Base-by-base conservation (phyloP, 2,113 vertebrate genomes). In the Gasterosteus aculeatus region DNA sequence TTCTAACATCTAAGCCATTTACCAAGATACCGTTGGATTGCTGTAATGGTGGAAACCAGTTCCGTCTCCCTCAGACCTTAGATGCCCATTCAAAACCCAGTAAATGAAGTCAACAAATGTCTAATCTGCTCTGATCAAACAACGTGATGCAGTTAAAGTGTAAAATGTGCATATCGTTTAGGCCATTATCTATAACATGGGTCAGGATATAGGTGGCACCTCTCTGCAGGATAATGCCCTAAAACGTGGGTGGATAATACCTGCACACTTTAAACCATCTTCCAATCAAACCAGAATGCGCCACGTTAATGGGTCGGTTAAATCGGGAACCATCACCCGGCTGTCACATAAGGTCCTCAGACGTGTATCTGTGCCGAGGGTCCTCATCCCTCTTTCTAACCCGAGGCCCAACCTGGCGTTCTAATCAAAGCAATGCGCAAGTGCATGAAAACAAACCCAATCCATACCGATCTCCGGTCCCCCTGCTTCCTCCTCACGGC, bases 401-500 rank as follows among this genome's bases (percentile, higher is more conserved):
- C 22, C 18, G 11, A 35, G n/a, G 47, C 14, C 41, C 9, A 65
- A 41, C 4, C 16, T 38, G 18, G 18, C 19, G 35, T 38, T 38
- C n/a, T 8, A 47, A 26, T 49, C 33, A 41, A 35, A 57, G n/a
- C 11, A 46, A 38, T 3, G 15, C 60, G 42, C 5, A 63, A 16
- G 10, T n/a, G 16, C 1, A 51, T 46, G 11, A n/a, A 22, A 22
- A 7, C 4, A 19, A 35, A 70, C 60, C 35, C 26, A 31, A 3
- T 9, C 12, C 92, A 74, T 92, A 98, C 98, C 95, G 97, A 96
- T 88, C 94, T 95, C 69, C 97, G 93, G 88, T 99, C 98, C 2
- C 92, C 92, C 15, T 98, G 96, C 53, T 95, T 95, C 86, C 87
- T 96, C 87, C 94, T 96, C 82, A 95, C 94, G 44, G 95, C 95